Evolutionary conservation across 2,888 invertebrate genomes (phyloP), one percentile per base, ranked within the genome.

Genomic region (Tortricodes alternella): DNA sequence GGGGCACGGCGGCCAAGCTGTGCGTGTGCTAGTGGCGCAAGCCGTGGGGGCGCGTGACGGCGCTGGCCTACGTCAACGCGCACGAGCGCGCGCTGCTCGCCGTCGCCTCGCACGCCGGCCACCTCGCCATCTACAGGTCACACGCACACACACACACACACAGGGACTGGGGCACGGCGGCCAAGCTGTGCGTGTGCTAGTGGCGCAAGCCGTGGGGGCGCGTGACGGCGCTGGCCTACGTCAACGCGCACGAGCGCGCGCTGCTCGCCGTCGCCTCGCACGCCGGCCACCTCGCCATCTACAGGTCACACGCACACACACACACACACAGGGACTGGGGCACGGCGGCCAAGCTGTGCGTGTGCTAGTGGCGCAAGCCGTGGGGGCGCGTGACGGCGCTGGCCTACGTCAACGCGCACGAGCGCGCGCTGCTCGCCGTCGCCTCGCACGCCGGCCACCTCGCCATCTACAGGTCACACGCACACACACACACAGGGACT

Each of bases 321-420:
- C n/a, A n/a, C n/a, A n/a, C n/a, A n/a, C n/a, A n/a, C n/a, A n/a
- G n/a, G n/a, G n/a, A n/a, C n/a, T n/a, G n/a, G 49, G 11, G 18
- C 69, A 93, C 93, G 52, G 94, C 94, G 50, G 92, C 93, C 15
- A 94, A 94, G 84, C 89, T 95, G 53, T 93, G 93, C 50, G 92
- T 92, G 71, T 93, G 93, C 51, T 79, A 87, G 66, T 92, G 92
- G 85, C 92, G 89, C 70, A 92, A 80, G 60, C 70, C 64, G 71
- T 82, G 66, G 61, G 92, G 94, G 9, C 93, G 95, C 64, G 94
- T 98, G 56, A 95, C 97, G 5, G 92, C 96, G 50, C 89, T 98
- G 58, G 95, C 97, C 70, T 97, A 96, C 89, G 88, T 98, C 32
- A 97, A 98, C 87, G 93, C 95, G 44, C 97, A 98, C 78, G 96